phyloP scores from a whole-genome alignment of 2,888 invertebrate genomes.

The Anodontia alba region DNA sequence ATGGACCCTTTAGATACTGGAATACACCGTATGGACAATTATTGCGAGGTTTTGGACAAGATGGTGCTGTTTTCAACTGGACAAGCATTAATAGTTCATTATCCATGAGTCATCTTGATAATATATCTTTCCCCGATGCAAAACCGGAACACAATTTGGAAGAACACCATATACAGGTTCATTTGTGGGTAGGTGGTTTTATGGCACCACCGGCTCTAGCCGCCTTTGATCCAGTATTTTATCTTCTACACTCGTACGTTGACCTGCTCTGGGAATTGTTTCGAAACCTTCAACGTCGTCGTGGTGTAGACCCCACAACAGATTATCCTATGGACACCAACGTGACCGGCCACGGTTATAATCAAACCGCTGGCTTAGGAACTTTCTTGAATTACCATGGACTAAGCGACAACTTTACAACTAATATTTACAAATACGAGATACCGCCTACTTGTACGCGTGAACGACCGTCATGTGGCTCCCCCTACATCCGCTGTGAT shows the following conservation, averaged over 20 bases:
- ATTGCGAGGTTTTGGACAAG: constrained; percentile 62
- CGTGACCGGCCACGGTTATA: constrained; percentile 57
- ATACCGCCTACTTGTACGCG: constrained; percentile 62
- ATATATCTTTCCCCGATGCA: constrained; percentile 64
- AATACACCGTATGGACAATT: constrained; percentile 62
- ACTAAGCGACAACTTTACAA: constrained; percentile 65
- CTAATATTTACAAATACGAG: constrained; percentile 66
- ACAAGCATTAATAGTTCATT: constrained; percentile 58
- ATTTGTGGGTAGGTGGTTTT: constrained; percentile 81
- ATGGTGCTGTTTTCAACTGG: constrained; percentile 64
- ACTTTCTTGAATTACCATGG: constrained; percentile 58
- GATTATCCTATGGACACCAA: constrained; percentile 61
- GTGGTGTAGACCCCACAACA: constrained; percentile 59
- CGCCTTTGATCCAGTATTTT: constrained; percentile 84
- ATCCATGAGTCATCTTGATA: constrained; percentile 50
- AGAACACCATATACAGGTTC: constrained; percentile 73
- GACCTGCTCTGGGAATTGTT: constrained; percentile 83
- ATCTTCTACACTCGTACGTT: constrained; percentile 82
- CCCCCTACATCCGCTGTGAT: constrained; percentile 61
- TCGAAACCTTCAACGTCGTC: constrained; percentile 53
- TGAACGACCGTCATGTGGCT: constrained; percentile 55
- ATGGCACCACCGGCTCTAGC: constrained; percentile 80
- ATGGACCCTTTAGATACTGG: constrained; percentile 82
- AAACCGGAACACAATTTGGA: constrained; percentile 71
- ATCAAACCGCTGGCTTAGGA: constrained; percentile 61